phyloP scores from a whole-genome alignment of 2,113 vertebrate species.

The Lepus timidus region DNA sequence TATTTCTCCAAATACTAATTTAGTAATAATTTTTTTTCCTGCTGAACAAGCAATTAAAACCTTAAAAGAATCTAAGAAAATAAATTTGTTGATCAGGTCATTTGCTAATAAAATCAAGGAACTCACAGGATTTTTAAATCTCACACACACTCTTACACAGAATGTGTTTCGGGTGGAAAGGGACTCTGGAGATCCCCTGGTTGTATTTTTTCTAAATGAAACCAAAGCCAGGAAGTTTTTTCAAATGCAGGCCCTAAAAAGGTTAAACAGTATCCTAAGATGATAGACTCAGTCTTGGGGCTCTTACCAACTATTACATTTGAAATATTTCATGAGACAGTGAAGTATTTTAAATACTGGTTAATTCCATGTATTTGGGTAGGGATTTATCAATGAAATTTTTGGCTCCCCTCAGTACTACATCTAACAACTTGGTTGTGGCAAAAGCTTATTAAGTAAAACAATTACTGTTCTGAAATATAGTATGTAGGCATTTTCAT shows the following conservation, averaged over 20 bases:
- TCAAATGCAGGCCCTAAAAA: neutral
- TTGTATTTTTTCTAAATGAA: neutral
- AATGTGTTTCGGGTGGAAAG: neutral
- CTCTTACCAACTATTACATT: neutral
- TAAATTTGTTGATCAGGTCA: constrained; percentile 25
- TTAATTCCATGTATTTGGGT: neutral
- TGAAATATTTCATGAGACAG: neutral
- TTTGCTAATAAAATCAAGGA: neutral
- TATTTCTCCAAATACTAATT: constrained; percentile 65
- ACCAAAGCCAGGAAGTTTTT: neutral
- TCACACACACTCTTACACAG: neutral
- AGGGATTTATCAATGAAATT: neutral
- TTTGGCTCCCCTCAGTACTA: neutral
- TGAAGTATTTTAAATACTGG: neutral
- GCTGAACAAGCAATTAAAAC: constrained; percentile 64
- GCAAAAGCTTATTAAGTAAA: neutral
- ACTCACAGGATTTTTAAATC: neutral
- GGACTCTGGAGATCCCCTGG: neutral
- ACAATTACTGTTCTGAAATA: neutral
- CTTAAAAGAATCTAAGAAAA: constrained; percentile 72
- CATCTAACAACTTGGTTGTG: neutral
- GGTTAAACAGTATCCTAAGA: neutral
- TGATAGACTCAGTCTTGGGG: neutral
- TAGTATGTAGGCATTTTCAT: neutral
- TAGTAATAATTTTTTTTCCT: constrained; percentile 70